Base-by-base conservation (phyloP, 1,140 invertebrate species). In the Papilio dardanus region DNA sequence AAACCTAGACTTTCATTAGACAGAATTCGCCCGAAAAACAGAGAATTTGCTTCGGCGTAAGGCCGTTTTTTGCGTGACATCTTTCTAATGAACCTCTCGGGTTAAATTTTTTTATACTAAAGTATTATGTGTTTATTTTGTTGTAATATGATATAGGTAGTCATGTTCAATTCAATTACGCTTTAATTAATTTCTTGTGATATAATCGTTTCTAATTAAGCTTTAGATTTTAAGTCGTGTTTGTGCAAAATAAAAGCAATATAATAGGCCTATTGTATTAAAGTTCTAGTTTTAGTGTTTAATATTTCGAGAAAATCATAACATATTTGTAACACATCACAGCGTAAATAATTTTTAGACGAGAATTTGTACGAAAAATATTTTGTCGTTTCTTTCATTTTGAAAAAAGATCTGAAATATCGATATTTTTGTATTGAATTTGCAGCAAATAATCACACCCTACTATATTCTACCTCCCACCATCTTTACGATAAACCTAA, bases 101-200 rank as follows among this genome's bases (percentile, higher is more conserved):
- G n/a, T n/a, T n/a, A n/a, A n/a, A n/a, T n/a, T n/a, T n/a, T n/a
- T n/a, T n/a, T n/a, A n/a, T n/a, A n/a, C n/a, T n/a, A n/a, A n/a
- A n/a, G n/a, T n/a, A n/a, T n/a, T n/a, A n/a, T n/a, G n/a, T n/a
- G n/a, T n/a, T n/a, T n/a, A n/a, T n/a, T n/a, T n/a, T n/a, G n/a
- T n/a, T n/a, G n/a, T n/a, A n/a, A n/a, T n/a, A n/a, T n/a, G n/a
- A n/a, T n/a, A n/a, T 37, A 12, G 3, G 35, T 37, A 8, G n/a
- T n/a, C n/a, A 58, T 1, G 54, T 62, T 62, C 54, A 62, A 62
- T 62, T 62, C 5, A 28, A 62, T 5, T 62, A 30, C 54, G 54
- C 54, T 62, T 58, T 28, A 62, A 62, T 30, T 62, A 30, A 62
- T 62, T 62, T 62, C 8, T 7, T 62, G 54, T 62, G 54, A 62